Percentiles rank a stretch among this genome's conserved stretches.
Conservation (phyloP, 2,888 invertebrate species). For the Eristalis arbustorum region DNA sequence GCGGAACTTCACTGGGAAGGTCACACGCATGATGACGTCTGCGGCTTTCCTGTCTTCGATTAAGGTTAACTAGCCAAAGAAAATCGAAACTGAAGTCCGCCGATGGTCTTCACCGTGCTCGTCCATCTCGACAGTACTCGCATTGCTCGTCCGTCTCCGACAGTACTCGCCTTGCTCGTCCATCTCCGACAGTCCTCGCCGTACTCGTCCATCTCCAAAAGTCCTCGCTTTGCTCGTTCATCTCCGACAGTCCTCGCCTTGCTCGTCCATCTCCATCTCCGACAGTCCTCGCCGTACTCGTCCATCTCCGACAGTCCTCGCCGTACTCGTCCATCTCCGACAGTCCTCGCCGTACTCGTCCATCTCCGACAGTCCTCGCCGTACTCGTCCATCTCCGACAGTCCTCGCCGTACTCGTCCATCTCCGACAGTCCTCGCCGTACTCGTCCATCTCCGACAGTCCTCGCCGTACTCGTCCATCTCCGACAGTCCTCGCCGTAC, state of each 20-base stretch:
- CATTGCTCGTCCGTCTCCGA: neutral
- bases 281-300: neutral
- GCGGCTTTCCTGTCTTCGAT: too few species aligned
- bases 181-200: neutral
- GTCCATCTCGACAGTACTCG: neutral
- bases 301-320: neutral
- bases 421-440: neutral
- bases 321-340: neutral
- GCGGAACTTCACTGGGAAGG: neutral
- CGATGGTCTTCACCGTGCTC: neutral
- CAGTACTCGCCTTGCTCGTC: neutral
- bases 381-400: neutral
- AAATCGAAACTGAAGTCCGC: neutral
- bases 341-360: neutral
- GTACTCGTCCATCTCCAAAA: neutral
- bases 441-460: neutral
- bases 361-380: neutral
- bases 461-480: neutral
- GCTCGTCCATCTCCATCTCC: neutral
- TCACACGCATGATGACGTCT: neutral
- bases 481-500: neutral
- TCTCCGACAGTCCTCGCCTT: neutral
- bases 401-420: neutral
- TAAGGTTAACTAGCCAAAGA: too few species aligned
- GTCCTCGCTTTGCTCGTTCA: neutral